Conservation (phyloP, 2,113 vertebrate species). For the Blennius ocellaris region DNA sequence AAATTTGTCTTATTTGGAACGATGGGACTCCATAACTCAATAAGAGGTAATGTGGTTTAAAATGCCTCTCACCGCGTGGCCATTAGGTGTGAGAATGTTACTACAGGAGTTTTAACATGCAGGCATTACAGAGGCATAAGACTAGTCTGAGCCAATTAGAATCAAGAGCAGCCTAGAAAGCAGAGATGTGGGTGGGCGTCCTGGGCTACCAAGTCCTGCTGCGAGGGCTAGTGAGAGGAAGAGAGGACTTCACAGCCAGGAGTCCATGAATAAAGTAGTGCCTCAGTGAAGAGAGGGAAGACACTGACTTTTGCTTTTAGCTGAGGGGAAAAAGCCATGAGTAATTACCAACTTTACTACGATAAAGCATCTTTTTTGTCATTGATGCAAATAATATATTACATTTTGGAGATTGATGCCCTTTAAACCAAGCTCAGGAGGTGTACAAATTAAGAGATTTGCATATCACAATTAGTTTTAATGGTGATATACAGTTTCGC, state of each 20-base stretch:
- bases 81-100: constrained; percentile 87
- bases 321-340: not conserved
- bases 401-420: no score
- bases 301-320: constrained; percentile 43
- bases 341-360: constrained; percentile 1
- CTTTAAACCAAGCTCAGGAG: no score
- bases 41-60: constrained; percentile 96
- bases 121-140: constrained; percentile 72
- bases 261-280: constrained; percentile 56
- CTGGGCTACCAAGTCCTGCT: constrained; percentile 49
- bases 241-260: constrained; percentile 38
- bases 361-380: not conserved
- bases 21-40: constrained; percentile 95
- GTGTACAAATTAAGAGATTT: not conserved
- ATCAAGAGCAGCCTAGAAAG: constrained; percentile 61
- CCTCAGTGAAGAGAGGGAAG: constrained; percentile 28
- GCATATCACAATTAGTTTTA: not conserved
- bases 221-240: constrained; percentile 25
- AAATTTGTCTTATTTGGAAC: constrained; percentile 96
- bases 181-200: constrained; percentile 62
- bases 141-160: constrained; percentile 79
- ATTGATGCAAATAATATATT: no score
- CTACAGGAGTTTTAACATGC: constrained; percentile 82
- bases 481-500: not conserved
- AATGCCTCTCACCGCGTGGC: constrained; percentile 90